Conservation (phyloP, 2,113 vertebrate genomes). For the Himantopus leucocephalus region DNA sequence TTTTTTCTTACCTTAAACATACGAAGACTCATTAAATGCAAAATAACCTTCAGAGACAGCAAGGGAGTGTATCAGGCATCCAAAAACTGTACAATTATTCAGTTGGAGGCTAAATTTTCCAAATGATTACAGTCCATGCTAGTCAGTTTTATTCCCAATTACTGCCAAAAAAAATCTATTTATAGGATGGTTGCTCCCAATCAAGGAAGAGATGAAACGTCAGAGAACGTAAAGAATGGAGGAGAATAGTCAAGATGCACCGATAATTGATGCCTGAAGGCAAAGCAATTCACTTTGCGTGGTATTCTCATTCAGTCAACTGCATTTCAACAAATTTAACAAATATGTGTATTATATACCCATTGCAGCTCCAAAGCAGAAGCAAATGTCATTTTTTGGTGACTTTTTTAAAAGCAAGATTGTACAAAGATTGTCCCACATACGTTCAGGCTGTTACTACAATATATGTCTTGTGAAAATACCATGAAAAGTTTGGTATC, state of each 20-base stretch:
- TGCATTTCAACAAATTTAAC: background rate
- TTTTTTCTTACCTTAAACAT: background rate
- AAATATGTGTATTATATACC: background rate
- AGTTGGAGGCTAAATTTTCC: background rate
- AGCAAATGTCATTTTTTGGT: background rate
- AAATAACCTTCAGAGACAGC: background rate
- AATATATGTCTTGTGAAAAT: background rate
- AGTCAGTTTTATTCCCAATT: slow-evolving; percentile 34
- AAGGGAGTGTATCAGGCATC: background rate
- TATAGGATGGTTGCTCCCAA: background rate
- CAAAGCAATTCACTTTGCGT: slow-evolving; percentile 40
- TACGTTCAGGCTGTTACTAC: background rate
- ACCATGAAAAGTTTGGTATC: background rate
- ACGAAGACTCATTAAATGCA: background rate
- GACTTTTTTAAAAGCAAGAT: background rate
- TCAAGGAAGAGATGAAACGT: background rate
- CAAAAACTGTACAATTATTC: background rate
- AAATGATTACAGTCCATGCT: background rate
- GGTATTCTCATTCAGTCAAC: background rate
- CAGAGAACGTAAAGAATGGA: background rate
- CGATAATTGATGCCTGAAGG: slow-evolving; percentile 53
- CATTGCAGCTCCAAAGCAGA: background rate
- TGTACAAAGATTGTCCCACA: background rate
- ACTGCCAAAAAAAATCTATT: background rate
- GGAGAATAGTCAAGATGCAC: background rate